These are phyloP conservation scores for Emberiza fucata DNA, from an alignment of 2,113 vertebrate species.

Conservation along the genomic window DNA sequence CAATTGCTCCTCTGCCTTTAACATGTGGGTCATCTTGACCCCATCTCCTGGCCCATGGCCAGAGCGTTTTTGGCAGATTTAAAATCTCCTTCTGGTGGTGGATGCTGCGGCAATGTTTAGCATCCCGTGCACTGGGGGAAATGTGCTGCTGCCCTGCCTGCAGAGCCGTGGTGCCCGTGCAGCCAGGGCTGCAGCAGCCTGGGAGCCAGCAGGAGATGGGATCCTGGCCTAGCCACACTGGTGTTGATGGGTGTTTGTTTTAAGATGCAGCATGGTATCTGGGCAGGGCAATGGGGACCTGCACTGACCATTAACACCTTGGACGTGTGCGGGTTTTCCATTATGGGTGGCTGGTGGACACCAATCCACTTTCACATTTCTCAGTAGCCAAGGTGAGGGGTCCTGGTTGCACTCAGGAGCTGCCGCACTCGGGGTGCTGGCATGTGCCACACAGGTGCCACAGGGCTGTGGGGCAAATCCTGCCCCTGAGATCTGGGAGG, in stretches of 20 bases:
- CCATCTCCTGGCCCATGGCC: constrained; percentile 35
- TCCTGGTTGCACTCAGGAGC: background rate
- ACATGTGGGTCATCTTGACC: constrained; percentile 56
- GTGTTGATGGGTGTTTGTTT: accelerated
- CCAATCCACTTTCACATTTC: background rate
- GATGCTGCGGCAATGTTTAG: background rate
- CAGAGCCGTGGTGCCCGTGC: accelerated
- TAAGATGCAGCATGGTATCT: background rate
- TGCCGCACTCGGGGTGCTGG: accelerated
- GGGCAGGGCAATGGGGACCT: background rate
- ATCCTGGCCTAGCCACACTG: background rate
- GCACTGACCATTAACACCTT: background rate
- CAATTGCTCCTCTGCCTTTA: constrained; percentile 20
- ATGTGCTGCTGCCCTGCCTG: background rate
- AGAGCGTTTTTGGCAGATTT: constrained; percentile 29
- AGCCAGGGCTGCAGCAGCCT: accelerated
- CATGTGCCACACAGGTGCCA: accelerated
- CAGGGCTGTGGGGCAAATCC: background rate
- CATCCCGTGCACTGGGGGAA: constrained; percentile 34
- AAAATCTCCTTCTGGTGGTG: background rate
- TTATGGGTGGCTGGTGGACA: accelerated
- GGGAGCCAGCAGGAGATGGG: background rate
- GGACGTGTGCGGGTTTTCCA: background rate
- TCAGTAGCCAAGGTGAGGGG: background rate
- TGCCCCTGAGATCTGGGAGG: background rate